phyloP scores from a whole-genome alignment of 2,113 vertebrate species.

The Mormyrus iriodes region DNA sequence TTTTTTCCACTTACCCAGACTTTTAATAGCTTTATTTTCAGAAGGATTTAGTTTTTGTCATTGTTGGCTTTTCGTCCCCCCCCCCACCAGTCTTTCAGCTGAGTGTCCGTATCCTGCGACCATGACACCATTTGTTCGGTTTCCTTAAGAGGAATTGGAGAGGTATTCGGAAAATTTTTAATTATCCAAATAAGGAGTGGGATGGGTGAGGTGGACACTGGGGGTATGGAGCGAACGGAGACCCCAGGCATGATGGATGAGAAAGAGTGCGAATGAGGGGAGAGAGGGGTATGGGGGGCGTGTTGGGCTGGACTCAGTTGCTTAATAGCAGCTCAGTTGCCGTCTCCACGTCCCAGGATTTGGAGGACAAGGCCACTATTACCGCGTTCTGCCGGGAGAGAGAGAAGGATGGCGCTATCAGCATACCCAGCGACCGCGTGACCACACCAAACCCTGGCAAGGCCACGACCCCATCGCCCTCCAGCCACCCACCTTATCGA shows the following conservation, averaged over 20 bases:
- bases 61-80: not conserved
- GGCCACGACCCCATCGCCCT: not conserved
- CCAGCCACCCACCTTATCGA: conserved; percentile 82
- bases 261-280: not conserved
- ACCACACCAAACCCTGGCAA: too few relatives aligned
- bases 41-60: conserved; percentile 45
- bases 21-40: conserved; percentile 91
- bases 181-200: not conserved
- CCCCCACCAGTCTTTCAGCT: conserved; percentile 66
- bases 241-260: not conserved
- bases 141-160: conserved; percentile 64
- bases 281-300: conserved; percentile 49
- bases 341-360: conserved; percentile 97
- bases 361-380: conserved; percentile 99
- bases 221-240: not conserved
- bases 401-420: not conserved
- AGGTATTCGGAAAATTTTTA: conserved; percentile 72
- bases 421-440: not conserved
- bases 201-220: not conserved
- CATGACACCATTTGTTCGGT: conserved; percentile 53
- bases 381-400: conserved; percentile 81
- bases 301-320: conserved; percentile 74
- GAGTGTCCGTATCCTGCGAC: conserved; percentile 67
- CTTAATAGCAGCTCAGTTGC: conserved; percentile 97
- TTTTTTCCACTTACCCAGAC: conserved; percentile 79